These are phyloP conservation scores for Hemiprocne comata DNA, from an alignment of 2,113 vertebrate genomes.

Conservation along the genomic window DNA sequence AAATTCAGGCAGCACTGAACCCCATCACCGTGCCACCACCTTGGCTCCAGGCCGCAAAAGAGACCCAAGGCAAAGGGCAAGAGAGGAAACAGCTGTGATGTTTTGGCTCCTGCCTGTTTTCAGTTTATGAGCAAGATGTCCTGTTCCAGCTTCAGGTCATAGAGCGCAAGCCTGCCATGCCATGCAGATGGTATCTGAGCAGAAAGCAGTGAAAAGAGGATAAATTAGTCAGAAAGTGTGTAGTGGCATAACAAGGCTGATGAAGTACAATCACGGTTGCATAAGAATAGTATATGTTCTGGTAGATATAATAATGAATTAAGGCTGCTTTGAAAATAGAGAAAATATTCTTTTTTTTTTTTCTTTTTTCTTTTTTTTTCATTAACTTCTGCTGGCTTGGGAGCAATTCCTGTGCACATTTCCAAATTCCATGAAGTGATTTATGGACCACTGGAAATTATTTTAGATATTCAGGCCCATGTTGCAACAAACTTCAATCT, in stretches of 20 bases:
- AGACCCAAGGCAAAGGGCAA: neutral
- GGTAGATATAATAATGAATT: neutral
- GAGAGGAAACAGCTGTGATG: neutral
- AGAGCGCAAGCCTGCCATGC: neutral
- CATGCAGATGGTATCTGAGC: neutral
- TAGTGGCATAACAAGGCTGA: neutral
- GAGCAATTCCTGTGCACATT: neutral
- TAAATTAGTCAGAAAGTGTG: neutral
- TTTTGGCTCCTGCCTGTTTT: neutral
- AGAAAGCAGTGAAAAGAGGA: neutral
- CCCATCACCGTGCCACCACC: too few relatives aligned
- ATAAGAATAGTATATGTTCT: neutral
- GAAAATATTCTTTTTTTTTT: neutral
- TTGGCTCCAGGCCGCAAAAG: neutral
- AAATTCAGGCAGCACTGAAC: neutral
- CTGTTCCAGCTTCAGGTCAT: neutral
- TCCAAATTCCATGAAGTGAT: neutral
- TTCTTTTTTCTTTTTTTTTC: neutral
- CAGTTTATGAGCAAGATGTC: neutral
- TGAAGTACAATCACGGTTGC: neutral
- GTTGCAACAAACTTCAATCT: conserved; percentile 8
- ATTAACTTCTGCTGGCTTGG: conserved; percentile 22
- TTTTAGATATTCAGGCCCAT: neutral
- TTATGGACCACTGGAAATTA: neutral
- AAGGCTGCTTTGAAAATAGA: neutral